Evolutionary conservation across 2,113 vertebrate genomes (phyloP).

Genomic region (Thymallus thymallus): DNA sequence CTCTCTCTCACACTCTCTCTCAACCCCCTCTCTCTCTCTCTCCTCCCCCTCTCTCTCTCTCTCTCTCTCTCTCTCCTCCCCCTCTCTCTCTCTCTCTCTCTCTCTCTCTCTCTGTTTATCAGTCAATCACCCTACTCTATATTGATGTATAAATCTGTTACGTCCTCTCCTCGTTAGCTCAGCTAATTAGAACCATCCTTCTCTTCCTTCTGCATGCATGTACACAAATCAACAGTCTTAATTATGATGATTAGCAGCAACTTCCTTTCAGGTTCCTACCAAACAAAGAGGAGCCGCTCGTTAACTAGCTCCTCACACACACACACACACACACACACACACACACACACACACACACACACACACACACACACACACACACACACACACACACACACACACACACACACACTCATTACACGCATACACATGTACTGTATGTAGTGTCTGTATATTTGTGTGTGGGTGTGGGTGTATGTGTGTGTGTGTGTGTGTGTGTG

Average conservation of each 20-base stretch:
- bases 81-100: no score
- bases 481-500: constrained; percentile 15
- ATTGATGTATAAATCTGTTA: neutral
- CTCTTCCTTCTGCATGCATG: neutral
- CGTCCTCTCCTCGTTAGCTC: constrained; percentile 40
- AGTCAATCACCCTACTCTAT: neutral
- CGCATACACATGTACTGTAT: constrained; percentile 2
- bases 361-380: neutral
- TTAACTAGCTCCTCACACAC: constrained; percentile 77
- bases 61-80: neutral
- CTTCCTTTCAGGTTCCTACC: constrained; percentile 73
- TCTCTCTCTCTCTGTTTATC: constrained; percentile 29
- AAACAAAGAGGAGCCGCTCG: constrained; percentile 66
- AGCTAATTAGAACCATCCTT: constrained; percentile 69
- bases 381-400: constrained; percentile 6
- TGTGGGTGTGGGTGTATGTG: constrained; percentile 8
- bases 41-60: no score
- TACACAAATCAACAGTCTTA: constrained; percentile 69
- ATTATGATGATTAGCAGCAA: constrained; percentile 75
- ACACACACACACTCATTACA: neutral
- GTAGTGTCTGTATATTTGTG: neutral
- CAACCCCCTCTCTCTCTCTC: neutral
- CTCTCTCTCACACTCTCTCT: no score
- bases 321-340: constrained; percentile 48
- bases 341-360: constrained; percentile 55